Conservation (phyloP, 2,888 invertebrate species). For the Pteria penguin region DNA sequence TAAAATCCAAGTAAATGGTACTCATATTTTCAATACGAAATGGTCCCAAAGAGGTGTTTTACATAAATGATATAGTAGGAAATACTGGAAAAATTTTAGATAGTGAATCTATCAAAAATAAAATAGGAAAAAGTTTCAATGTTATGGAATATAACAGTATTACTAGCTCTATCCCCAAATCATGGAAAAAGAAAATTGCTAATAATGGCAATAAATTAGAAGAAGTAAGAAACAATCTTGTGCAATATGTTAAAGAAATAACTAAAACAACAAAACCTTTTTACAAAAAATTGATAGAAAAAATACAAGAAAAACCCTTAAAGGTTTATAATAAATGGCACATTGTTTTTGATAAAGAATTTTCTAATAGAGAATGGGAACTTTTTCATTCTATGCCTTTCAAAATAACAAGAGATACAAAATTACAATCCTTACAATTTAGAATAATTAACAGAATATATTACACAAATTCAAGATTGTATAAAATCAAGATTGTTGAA, state of each 20-base stretch:
- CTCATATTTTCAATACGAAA: neutral
- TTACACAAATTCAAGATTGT: neutral
- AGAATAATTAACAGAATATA: conserved; percentile 3
- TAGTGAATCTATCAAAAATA: neutral
- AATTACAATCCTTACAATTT: conserved; percentile 7
- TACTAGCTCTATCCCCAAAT: conserved; percentile 1
- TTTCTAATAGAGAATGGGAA: neutral
- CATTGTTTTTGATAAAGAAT: neutral
- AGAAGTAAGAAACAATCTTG: neutral
- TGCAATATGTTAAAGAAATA: neutral
- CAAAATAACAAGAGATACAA: neutral
- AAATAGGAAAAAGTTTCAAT: conserved; percentile 3
- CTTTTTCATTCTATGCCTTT: conserved; percentile 1
- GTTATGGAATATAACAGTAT: conserved; percentile 14
- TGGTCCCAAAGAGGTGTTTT: conserved; percentile 2
- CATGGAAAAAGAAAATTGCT: conserved; percentile 6
- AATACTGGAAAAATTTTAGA: neutral
- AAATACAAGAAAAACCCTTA: neutral
- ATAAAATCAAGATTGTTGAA: neutral
- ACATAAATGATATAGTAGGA: neutral
- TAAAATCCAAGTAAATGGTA: conserved; percentile 1
- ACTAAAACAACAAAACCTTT: conserved; percentile 6
- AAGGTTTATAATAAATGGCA: neutral
- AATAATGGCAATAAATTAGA: conserved; percentile 12
- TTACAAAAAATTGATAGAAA: neutral